Evolutionary conservation across 2,797 vertebrate species (phyloP).

Genomic region (Falco novaeseelandiae): DNA sequence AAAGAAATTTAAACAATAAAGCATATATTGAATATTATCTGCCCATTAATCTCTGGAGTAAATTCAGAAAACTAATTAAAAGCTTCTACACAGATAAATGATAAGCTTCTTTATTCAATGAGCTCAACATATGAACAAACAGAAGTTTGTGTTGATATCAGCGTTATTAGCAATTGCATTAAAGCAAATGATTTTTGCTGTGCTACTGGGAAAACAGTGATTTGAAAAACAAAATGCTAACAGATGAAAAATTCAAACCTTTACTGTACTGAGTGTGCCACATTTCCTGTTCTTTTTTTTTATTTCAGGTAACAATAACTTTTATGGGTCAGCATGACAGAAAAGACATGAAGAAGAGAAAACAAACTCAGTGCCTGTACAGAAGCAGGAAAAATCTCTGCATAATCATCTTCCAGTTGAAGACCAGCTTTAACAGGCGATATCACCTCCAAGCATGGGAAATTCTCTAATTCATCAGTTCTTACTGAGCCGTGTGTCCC

Average conservation of each 20-base stretch:
- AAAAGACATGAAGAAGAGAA: neutral
- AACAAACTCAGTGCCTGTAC: neutral
- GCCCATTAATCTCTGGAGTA: constrained; percentile 59
- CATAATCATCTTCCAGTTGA: neutral
- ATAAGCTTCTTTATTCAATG: constrained; percentile 66
- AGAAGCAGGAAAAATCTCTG: neutral
- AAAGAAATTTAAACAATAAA: constrained; percentile 59
- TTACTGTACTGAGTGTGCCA: neutral
- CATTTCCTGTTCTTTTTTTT: neutral
- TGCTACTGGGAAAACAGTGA: constrained; percentile 49
- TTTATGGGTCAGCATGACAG: neutral
- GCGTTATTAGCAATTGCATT: constrained; percentile 59
- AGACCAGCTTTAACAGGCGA: neutral
- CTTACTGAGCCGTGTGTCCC: neutral
- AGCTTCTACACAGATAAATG: constrained; percentile 63
- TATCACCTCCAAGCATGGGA: neutral
- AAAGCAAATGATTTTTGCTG: constrained; percentile 53
- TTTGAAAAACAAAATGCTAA: constrained; percentile 52
- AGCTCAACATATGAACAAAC: constrained; percentile 56
- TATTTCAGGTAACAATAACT: neutral
- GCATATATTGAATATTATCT: constrained; percentile 58
- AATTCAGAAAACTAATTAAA: constrained; percentile 72
- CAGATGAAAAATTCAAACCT: neutral
- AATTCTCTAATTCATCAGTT: neutral
- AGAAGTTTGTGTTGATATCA: constrained; percentile 49